phyloP scores from a whole-genome alignment of 2,113 vertebrate species.

The Rostratula benghalensis region DNA sequence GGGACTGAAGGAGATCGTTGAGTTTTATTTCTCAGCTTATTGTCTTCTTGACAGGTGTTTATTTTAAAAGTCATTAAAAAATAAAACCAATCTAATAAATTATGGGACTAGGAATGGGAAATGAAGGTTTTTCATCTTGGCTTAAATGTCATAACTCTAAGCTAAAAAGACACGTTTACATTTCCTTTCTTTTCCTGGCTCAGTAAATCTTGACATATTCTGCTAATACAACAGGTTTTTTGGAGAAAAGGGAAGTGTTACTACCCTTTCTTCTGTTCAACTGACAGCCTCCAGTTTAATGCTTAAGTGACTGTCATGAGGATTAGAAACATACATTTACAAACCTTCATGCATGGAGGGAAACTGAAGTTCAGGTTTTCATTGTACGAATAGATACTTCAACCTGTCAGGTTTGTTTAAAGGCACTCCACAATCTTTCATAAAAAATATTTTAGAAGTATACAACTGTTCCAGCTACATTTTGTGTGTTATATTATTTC shows the following conservation, averaged over 20 bases:
- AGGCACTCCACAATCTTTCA: not conserved
- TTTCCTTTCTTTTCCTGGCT: not conserved
- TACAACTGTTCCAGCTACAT: not conserved
- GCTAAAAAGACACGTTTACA: not conserved
- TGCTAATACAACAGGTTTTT: not conserved
- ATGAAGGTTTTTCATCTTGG: not conserved
- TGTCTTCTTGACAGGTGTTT: not conserved
- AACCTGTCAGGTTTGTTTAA: constrained; percentile 22
- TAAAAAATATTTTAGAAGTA: not conserved
- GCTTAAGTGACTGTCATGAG: constrained; percentile 1
- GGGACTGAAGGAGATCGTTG: not conserved
- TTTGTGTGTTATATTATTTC: not conserved
- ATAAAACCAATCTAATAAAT: not conserved
- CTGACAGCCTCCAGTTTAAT: not conserved
- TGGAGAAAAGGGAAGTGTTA: not conserved
- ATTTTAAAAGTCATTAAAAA: not conserved
- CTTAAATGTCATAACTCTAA: not conserved
- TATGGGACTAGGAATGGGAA: not conserved
- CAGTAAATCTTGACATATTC: not conserved
- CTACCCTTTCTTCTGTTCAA: not conserved
- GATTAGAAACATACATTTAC: not conserved
- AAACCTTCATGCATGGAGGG: not conserved
- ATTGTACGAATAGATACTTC: not conserved
- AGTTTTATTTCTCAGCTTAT: not conserved
- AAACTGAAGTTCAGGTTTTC: not conserved